Conservation (phyloP, 1,140 invertebrate genomes). For the Rhizoglyphus robini region DNA sequence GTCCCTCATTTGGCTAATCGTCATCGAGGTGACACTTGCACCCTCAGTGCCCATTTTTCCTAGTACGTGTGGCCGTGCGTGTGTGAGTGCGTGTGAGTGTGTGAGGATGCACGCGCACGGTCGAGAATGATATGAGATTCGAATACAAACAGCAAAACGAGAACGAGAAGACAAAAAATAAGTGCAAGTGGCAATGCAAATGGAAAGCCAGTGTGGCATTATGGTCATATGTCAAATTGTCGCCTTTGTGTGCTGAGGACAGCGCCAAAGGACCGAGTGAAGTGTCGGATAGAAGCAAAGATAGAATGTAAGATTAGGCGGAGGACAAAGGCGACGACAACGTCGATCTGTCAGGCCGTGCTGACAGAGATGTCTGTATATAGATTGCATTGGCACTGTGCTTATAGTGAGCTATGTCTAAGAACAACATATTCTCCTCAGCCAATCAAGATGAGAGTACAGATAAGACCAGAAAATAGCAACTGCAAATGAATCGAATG, state of each 20-base stretch:
- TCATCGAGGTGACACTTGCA: constrained; percentile 9
- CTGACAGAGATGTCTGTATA: constrained; percentile 5
- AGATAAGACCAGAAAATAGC: background rate
- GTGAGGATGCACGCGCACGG: background rate
- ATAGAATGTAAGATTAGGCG: constrained; percentile 8
- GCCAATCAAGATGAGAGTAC: constrained; percentile 12
- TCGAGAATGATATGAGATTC: too few relatives aligned
- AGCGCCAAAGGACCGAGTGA: constrained; percentile 6
- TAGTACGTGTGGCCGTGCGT: background rate
- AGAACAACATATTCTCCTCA: constrained; percentile 13
- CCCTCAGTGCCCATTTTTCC: background rate
- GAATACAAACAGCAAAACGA: background rate
- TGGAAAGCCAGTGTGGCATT: background rate
- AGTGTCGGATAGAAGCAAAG: constrained; percentile 5
- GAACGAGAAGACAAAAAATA: background rate
- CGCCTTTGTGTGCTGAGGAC: constrained; percentile 5
- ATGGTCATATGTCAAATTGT: constrained; percentile 14
- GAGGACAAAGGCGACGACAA: constrained; percentile 15
- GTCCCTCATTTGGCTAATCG: constrained; percentile 1
- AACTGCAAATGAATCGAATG: constrained; percentile 14
- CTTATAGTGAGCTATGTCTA: constrained; percentile 12
- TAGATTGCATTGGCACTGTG: background rate
- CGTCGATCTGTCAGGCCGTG: constrained; percentile 9
- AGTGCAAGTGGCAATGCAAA: background rate
- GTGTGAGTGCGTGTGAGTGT: background rate